Conservation (phyloP, 2,888 invertebrate species). For the Cerceris ruficornis region DNA sequence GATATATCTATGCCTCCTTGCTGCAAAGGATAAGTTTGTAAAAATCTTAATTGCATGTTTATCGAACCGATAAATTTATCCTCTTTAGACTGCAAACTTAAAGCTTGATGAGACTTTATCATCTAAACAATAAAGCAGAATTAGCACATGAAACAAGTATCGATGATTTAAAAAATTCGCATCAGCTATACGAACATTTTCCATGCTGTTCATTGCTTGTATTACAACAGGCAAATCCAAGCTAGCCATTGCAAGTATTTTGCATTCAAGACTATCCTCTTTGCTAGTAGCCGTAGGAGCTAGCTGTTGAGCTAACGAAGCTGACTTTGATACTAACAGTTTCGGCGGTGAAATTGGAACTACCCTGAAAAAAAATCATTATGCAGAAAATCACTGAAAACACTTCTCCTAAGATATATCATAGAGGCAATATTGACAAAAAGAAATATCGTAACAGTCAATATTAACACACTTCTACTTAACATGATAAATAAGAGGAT, state of each 20-base stretch:
- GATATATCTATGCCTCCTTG: constrained; percentile 81
- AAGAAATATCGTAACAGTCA: not conserved
- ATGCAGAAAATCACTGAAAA: constrained; percentile 17
- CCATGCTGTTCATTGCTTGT: constrained; percentile 88
- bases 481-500: not conserved
- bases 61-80: constrained; percentile 79
- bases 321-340: constrained; percentile 77
- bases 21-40: constrained; percentile 78
- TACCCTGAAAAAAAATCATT: constrained; percentile 74
- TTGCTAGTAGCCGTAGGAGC: constrained; percentile 80
- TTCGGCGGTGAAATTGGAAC: constrained; percentile 83
- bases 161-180: not conserved
- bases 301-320: constrained; percentile 76
- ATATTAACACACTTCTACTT: too few relatives aligned
- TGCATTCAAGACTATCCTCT: constrained; percentile 82
- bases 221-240: constrained; percentile 85
- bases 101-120: constrained; percentile 76
- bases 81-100: constrained; percentile 76
- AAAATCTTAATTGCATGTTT: constrained; percentile 77
- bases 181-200: constrained; percentile 82
- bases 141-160: constrained; percentile 2
- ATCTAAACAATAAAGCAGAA: constrained; percentile 64
- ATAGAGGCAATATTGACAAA: not conserved
- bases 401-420: not conserved
- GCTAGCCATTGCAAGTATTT: constrained; percentile 86